These are phyloP conservation scores for Eilema griseolum DNA, from an alignment of 2,888 invertebrate species.

Conservation along the genomic window DNA sequence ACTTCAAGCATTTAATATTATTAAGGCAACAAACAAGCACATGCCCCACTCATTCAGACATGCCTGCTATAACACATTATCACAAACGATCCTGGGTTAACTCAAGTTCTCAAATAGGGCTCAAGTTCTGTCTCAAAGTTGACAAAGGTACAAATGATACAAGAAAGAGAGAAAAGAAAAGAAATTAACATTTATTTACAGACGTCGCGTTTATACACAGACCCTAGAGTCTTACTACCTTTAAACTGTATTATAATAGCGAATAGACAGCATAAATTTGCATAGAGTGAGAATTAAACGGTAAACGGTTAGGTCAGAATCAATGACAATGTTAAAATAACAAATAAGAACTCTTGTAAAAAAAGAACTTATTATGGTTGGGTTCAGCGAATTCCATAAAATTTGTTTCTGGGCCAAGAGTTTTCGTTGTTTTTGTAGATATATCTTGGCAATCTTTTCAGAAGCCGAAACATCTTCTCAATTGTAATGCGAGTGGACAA, in stretches of 20 bases:
- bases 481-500: conserved; percentile 63
- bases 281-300: background rate
- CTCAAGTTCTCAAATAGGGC: background rate
- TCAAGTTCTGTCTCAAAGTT: background rate
- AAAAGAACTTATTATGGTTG: conserved; percentile 2
- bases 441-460: conserved; percentile 30
- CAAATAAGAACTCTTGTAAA: background rate
- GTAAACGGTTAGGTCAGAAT: background rate
- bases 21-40: too few species aligned
- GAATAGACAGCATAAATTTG: background rate
- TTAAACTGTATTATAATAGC: conserved; percentile 18
- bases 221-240: too few species aligned
- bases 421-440: conserved; percentile 11
- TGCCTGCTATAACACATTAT: background rate
- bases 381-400: conserved; percentile 9
- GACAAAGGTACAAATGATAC: background rate
- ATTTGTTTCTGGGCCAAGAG: background rate
- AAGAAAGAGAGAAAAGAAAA: too few species aligned
- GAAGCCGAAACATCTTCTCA: conserved; percentile 51
- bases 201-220: too few species aligned
- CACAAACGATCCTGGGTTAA: background rate
- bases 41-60: background rate
- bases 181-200: too few species aligned
- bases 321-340: background rate
- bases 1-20: too few species aligned